A percentile compares a stretch with the other conserved stretches of the same genome.
phyloP scores from a whole-genome alignment of 2,113 vertebrate species.

The Trematomus loennbergii region DNA sequence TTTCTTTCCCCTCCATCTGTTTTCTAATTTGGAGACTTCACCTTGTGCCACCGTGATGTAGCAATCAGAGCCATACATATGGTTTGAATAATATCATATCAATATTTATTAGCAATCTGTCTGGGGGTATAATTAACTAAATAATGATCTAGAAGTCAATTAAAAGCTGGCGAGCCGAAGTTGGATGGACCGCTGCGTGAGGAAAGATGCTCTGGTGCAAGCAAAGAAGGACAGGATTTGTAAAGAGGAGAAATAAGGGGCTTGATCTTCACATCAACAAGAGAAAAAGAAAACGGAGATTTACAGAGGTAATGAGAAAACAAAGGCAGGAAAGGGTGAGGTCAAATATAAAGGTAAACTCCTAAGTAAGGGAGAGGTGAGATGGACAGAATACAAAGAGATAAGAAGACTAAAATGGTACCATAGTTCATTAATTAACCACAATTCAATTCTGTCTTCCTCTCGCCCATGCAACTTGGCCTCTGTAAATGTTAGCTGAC shows the following conservation, averaged over 20 bases:
- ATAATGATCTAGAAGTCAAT: conserved; percentile 74
- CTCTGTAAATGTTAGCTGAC: conserved; percentile 67
- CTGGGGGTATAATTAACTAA: conserved; percentile 74
- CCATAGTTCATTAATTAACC: conserved; percentile 63
- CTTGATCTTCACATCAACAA: conserved; percentile 53
- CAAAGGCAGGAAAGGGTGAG: conserved; percentile 21
- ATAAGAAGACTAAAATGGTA: conserved; percentile 40
- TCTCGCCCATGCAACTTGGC: conserved; percentile 48
- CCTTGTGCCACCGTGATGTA: conserved; percentile 47
- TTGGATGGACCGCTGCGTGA: background rate
- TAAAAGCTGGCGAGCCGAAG: conserved; percentile 42
- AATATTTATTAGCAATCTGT: conserved; percentile 79
- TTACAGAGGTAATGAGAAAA: conserved; percentile 29
- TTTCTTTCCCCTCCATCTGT: background rate
- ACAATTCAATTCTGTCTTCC: conserved; percentile 66
- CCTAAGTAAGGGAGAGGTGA: background rate
- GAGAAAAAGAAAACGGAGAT: conserved; percentile 17
- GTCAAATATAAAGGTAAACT: background rate
- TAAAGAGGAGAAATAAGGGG: conserved; percentile 56
- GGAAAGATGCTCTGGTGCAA: background rate
- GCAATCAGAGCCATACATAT: conserved; percentile 74
- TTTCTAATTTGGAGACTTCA: conserved; percentile 44
- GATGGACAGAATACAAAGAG: conserved; percentile 17
- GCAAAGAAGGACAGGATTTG: conserved; percentile 7
- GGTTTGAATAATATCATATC: conserved; percentile 74